These are phyloP conservation scores for Ceuthmochares aereus DNA, from an alignment of 2,113 vertebrate genomes.

Conservation along the genomic window DNA sequence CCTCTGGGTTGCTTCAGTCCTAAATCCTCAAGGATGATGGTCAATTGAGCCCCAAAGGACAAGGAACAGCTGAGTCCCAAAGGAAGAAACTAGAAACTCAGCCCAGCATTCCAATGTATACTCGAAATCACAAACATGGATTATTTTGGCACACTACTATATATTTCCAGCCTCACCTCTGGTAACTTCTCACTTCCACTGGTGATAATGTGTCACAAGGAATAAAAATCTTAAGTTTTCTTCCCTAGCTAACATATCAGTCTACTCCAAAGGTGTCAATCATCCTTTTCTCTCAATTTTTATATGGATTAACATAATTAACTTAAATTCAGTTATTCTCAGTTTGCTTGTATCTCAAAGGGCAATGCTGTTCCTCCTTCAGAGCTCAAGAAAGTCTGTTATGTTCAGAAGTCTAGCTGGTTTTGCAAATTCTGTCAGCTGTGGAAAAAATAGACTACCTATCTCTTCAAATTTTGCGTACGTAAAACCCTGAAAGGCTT, in stretches of 20 bases:
- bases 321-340: background rate
- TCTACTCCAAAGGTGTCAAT: background rate
- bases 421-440: background rate
- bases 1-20: fast-evolving
- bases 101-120: background rate
- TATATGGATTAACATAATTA: background rate
- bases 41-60: background rate
- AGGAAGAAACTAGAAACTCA: background rate
- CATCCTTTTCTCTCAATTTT: background rate
- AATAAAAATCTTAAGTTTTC: background rate
- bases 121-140: background rate
- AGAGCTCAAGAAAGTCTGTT: background rate
- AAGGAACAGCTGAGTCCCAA: background rate
- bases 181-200: background rate
- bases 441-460: too few species aligned
- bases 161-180: background rate
- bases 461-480: background rate
- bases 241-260: background rate
- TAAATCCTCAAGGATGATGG: background rate
- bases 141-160: background rate
- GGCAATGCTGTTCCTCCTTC: background rate
- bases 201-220: background rate
- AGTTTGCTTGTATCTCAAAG: background rate
- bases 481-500: background rate
- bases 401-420: background rate